Evolutionary conservation across 1,140 invertebrate genomes (phyloP).

Genomic region (Rhynchophorus ferrugineus): DNA sequence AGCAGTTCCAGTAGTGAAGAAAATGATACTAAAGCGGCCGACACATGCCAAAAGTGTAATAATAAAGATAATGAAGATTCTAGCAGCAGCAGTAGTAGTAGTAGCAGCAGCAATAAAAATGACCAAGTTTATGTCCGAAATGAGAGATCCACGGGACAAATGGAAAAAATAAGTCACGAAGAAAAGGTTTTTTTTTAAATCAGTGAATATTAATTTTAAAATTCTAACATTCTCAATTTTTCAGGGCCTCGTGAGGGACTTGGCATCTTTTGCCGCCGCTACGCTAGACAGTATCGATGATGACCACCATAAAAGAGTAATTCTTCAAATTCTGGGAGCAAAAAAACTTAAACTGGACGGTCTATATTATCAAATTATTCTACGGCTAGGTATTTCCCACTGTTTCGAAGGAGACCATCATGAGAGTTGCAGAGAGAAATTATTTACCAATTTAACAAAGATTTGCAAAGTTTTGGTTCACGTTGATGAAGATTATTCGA

Average conservation of each 20-base stretch:
- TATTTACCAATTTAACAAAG: slow-evolving; percentile 31
- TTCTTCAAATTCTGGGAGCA: slow-evolving; percentile 35
- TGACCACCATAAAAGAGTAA: slow-evolving; percentile 36
- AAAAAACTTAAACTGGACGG: slow-evolving; percentile 35
- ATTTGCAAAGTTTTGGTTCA: slow-evolving; percentile 37
- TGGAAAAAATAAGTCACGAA: slow-evolving; percentile 26
- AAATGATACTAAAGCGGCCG: no score
- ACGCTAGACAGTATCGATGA: slow-evolving; percentile 38
- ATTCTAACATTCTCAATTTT: neutral
- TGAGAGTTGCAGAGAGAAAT: slow-evolving; percentile 29
- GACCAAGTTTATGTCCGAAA: slow-evolving; percentile 7
- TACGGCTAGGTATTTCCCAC: slow-evolving; percentile 33
- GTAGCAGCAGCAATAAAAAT: slow-evolving; percentile 9
- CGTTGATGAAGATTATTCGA: slow-evolving; percentile 32
- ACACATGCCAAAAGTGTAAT: no score
- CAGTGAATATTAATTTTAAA: neutral
- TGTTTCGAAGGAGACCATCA: slow-evolving; percentile 33
- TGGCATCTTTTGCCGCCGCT: slow-evolving; percentile 35
- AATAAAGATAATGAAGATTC: slow-evolving; percentile 1
- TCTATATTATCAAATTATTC: slow-evolving; percentile 35
- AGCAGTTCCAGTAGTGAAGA: slow-evolving; percentile 4
- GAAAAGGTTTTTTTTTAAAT: slow-evolving; percentile 20
- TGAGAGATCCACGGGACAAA: slow-evolving; percentile 21
- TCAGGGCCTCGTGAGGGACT: slow-evolving; percentile 29
- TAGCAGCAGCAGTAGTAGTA: slow-evolving; percentile 7